These are phyloP conservation scores for Oryzias celebensis DNA, from an alignment of 2,113 vertebrate genomes.

Conservation along the genomic window DNA sequence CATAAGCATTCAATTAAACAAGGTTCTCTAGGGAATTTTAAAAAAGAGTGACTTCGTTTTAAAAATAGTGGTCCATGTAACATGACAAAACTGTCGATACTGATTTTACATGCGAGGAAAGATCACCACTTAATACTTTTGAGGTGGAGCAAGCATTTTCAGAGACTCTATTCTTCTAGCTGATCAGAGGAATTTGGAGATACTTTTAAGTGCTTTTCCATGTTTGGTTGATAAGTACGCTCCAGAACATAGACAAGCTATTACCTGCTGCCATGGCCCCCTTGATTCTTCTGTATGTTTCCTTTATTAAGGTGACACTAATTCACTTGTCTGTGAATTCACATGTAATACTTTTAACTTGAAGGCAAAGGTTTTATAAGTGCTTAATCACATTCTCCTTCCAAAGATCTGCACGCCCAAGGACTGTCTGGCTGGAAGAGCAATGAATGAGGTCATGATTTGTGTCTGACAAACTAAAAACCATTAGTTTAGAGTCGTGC, in stretches of 20 bases:
- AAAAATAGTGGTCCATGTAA: constrained; percentile 8
- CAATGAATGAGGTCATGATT: constrained; percentile 43
- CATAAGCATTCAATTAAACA: constrained; percentile 15
- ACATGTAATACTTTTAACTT: constrained; percentile 37
- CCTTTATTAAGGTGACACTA: constrained; percentile 48
- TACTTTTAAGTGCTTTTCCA: constrained; percentile 55
- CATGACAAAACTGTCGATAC: constrained; percentile 3
- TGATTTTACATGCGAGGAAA: constrained; percentile 11
- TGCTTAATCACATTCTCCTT: constrained; percentile 25
- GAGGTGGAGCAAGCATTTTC: constrained; percentile 10
- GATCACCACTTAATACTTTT: constrained; percentile 20
- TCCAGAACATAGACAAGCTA: constrained; percentile 47
- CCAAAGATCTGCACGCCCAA: background rate
- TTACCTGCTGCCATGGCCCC: constrained; percentile 40
- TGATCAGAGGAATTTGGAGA: constrained; percentile 44
- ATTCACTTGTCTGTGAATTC: constrained; percentile 24
- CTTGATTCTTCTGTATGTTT: constrained; percentile 34
- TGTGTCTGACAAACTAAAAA: constrained; percentile 33
- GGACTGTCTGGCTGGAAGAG: constrained; percentile 15
- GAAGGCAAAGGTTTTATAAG: constrained; percentile 32
- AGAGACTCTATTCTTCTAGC: constrained; percentile 9
- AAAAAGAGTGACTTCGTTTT: background rate
- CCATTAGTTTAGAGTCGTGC: constrained; percentile 44
- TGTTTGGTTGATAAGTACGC: constrained; percentile 46
- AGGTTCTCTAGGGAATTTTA: constrained; percentile 6